phyloP scores from a whole-genome alignment of 2,888 invertebrate genomes.

The Siphonodentalium dalli region DNA sequence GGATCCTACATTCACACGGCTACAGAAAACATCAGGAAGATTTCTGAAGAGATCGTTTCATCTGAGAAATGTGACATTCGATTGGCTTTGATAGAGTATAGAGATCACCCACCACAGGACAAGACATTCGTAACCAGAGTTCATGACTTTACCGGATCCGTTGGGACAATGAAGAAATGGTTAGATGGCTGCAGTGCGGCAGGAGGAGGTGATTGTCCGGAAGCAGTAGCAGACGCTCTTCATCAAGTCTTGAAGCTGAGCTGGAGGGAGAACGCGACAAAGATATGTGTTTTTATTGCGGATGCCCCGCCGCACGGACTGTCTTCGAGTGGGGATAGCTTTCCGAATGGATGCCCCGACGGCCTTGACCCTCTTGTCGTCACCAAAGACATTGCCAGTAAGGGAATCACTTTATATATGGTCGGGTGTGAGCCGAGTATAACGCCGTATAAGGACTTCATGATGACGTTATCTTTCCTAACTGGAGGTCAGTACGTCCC shows the following conservation, averaged over 20 bases:
- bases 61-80: conserved; percentile 40
- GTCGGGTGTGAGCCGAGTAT: conserved; percentile 48
- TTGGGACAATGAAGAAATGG: conserved; percentile 43
- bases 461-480: conserved; percentile 41
- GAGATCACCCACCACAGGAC: conserved; percentile 54
- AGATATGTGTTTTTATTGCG: conserved; percentile 45
- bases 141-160: conserved; percentile 46
- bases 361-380: conserved; percentile 44
- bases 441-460: conserved; percentile 42
- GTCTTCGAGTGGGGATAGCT: conserved; percentile 27
- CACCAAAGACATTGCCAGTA: conserved; percentile 37
- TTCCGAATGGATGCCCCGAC: conserved; percentile 46
- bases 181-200: conserved; percentile 36
- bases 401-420: conserved; percentile 43
- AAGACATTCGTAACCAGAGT: conserved; percentile 38
- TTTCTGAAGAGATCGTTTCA: conserved; percentile 44
- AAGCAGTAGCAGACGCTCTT: conserved; percentile 51
- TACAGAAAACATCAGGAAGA: conserved; percentile 39
- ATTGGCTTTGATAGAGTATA: conserved; percentile 50
- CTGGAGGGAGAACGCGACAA: conserved; percentile 47
- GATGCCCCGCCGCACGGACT: conserved; percentile 56
- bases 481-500: conserved; percentile 56
- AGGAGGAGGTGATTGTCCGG: conserved; percentile 50
- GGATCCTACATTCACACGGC: conserved; percentile 42
- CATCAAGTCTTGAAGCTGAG: conserved; percentile 39